A percentile compares a stretch with the other conserved stretches of the same genome.
These are phyloP conservation scores for Zeus faber DNA, from an alignment of 2,113 vertebrate genomes.

Conservation along the genomic window DNA sequence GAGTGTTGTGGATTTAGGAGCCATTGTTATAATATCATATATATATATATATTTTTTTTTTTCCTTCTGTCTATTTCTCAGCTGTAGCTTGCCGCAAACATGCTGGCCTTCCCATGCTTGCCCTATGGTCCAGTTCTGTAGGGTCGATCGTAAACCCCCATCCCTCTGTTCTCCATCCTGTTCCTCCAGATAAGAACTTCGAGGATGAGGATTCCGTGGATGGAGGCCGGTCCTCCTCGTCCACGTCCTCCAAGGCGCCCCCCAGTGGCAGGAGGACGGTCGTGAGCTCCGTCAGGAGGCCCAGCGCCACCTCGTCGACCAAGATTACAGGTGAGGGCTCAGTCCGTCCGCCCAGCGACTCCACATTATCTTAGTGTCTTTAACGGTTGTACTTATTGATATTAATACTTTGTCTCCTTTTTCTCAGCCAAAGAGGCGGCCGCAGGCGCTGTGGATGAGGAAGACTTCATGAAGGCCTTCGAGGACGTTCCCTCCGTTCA, in stretches of 20 bases:
- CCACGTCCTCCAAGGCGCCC: slow-evolving; percentile 90
- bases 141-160: too few relatives aligned
- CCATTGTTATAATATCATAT: too few relatives aligned
- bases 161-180: not conserved
- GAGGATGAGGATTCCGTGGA: slow-evolving; percentile 98
- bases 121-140: too few relatives aligned
- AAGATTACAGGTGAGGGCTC: slow-evolving; percentile 81
- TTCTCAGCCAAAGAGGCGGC: slow-evolving; percentile 82
- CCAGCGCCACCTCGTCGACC: slow-evolving; percentile 78
- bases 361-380: too few relatives aligned
- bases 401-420: not conserved
- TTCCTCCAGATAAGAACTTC: slow-evolving; percentile 91
- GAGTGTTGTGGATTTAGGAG: too few relatives aligned
- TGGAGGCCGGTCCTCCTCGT: slow-evolving; percentile 93
- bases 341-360: too few relatives aligned
- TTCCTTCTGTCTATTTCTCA: too few relatives aligned
- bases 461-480: slow-evolving; percentile 95
- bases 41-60: too few relatives aligned
- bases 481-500: slow-evolving; percentile 91
- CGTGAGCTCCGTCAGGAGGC: slow-evolving; percentile 80
- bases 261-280: slow-evolving; percentile 78
- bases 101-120: too few relatives aligned
- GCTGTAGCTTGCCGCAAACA: too few relatives aligned
- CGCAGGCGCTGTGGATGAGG: slow-evolving; percentile 93
- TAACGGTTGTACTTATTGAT: not conserved